Evolutionary conservation across 2,888 invertebrate genomes (phyloP).

Genomic region (Cantharis lateralis): DNA sequence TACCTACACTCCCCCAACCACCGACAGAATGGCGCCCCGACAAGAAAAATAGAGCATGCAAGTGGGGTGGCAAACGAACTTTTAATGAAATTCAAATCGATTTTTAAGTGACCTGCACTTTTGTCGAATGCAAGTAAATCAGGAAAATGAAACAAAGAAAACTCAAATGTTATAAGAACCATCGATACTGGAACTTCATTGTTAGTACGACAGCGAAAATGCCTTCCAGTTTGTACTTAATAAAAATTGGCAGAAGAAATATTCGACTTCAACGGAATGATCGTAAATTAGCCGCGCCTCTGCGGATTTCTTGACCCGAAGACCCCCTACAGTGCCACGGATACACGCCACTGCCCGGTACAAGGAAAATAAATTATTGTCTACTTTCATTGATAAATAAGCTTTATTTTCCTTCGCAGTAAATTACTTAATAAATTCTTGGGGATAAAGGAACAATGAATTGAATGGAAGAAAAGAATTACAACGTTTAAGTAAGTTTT

Average conservation of each 20-base stretch:
- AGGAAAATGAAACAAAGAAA: background rate
- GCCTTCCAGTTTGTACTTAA: background rate
- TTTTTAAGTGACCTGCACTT: background rate
- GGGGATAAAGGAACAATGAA: background rate
- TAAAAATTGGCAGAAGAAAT: background rate
- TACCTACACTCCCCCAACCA: constrained; percentile 30
- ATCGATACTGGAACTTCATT: background rate
- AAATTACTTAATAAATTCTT: background rate
- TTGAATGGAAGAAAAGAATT: background rate
- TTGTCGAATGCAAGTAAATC: background rate
- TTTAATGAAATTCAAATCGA: background rate
- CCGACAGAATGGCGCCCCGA: constrained; percentile 24
- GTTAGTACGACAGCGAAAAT: background rate
- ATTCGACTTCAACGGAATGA: background rate
- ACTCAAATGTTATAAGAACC: background rate
- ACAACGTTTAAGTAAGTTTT: background rate
- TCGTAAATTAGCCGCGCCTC: background rate
- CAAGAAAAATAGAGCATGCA: background rate
- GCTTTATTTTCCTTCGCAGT: background rate
- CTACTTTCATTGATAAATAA: background rate
- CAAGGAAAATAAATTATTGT: background rate
- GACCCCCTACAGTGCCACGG: background rate
- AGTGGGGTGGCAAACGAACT: background rate
- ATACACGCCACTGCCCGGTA: background rate
- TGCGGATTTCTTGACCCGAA: background rate